Evolutionary conservation across 2,888 invertebrate species (phyloP).

Genomic region (Pantelozetes paolii): DNA sequence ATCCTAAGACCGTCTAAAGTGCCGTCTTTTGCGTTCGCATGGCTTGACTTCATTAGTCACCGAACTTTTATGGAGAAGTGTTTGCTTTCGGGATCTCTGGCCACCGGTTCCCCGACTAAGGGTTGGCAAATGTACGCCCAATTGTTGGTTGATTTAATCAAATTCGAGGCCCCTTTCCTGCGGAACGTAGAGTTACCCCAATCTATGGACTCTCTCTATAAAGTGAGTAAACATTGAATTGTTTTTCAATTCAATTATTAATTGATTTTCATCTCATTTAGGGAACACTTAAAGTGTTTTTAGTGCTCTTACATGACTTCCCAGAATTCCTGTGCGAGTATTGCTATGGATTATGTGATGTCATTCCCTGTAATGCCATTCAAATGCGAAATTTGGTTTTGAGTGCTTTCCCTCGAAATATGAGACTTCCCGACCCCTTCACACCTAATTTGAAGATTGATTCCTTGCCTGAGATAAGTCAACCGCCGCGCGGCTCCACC

Average conservation of each 20-base stretch:
- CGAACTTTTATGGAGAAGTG: conserved; percentile 74
- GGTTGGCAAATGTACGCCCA: conserved; percentile 98
- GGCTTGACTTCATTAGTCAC: conserved; percentile 96
- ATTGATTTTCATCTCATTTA: conserved; percentile 48
- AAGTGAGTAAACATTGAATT: conserved; percentile 60
- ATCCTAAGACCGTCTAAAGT: conserved; percentile 86
- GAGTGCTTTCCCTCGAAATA: conserved; percentile 95
- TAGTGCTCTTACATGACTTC: conserved; percentile 95
- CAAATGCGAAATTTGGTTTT: conserved; percentile 96
- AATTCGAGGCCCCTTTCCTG: conserved; percentile 92
- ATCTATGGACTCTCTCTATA: conserved; percentile 88
- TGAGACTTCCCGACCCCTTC: conserved; percentile 97
- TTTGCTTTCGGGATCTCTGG: conserved; percentile 34
- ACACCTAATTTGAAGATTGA: conserved; percentile 94
- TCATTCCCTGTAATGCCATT: conserved; percentile 97
- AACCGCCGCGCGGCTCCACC: conserved; percentile 81
- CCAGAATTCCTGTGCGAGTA: conserved; percentile 99
- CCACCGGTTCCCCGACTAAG: conserved; percentile 52
- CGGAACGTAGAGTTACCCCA: conserved; percentile 93
- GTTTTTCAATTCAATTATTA: not conserved
- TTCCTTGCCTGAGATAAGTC: conserved; percentile 78
- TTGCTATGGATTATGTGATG: conserved; percentile 98
- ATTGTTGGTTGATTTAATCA: conserved; percentile 88
- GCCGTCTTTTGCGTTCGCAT: conserved; percentile 95
- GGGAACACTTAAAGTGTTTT: conserved; percentile 78